phyloP scores from a whole-genome alignment of 2,797 vertebrate species.

The Etheostoma nigrum region DNA sequence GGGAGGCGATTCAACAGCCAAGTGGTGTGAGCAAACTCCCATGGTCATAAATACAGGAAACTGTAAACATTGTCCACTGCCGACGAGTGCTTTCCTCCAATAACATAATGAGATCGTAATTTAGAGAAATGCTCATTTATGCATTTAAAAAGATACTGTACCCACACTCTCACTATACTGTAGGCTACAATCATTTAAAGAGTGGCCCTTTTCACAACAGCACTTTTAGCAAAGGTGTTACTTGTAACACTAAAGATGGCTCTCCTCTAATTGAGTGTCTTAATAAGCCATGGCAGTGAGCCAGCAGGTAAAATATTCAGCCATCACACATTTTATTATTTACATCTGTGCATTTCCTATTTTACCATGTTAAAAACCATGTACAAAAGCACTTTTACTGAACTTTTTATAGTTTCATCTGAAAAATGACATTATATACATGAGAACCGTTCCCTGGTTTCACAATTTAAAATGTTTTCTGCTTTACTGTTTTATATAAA shows the following conservation, averaged over 20 bases:
- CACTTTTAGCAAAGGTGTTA: constrained; percentile 9
- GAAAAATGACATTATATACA: neutral
- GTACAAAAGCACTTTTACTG: neutral
- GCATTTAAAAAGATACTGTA: constrained; percentile 26
- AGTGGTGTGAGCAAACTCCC: constrained; percentile 71
- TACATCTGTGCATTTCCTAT: neutral
- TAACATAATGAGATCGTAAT: constrained; percentile 64
- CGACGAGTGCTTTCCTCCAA: constrained; percentile 41
- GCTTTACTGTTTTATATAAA: neutral
- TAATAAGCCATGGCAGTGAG: neutral
- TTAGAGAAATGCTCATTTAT: constrained; percentile 55
- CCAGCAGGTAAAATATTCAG: neutral
- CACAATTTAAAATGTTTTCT: neutral
- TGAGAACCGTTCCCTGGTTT: neutral
- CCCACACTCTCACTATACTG: constrained; percentile 6
- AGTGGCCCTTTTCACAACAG: neutral
- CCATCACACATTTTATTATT: neutral
- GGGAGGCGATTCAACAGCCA: constrained; percentile 72
- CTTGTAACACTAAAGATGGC: neutral
- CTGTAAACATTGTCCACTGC: constrained; percentile 67
- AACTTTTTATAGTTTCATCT: neutral
- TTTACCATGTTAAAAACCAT: neutral
- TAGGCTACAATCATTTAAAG: constrained; percentile 14
- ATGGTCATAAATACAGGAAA: constrained; percentile 67
- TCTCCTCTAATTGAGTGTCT: neutral